Percentiles rank a stretch among this genome's conserved stretches.
phyloP scores from a whole-genome alignment of 2,113 vertebrate genomes.

The Rhabdomys dilectus region DNA sequence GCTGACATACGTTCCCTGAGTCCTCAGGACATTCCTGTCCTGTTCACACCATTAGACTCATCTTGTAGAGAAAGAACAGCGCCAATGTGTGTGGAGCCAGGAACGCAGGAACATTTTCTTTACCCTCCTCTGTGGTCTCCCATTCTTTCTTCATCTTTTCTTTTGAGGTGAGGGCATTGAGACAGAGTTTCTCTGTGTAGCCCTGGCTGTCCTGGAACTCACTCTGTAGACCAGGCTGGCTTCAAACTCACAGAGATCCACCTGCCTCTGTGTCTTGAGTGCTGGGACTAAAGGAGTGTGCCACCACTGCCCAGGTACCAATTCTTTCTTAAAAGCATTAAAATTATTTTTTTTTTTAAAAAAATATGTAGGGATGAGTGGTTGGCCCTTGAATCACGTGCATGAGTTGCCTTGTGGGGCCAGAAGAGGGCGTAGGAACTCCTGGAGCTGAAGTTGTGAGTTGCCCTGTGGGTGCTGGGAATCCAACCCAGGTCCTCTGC shows the following conservation, averaged over 20 bases:
- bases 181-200: not conserved
- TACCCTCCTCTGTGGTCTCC: not conserved
- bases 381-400: not conserved
- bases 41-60: not conserved
- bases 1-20: not conserved
- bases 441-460: not conserved
- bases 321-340: not conserved
- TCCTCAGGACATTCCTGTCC: not conserved
- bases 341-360: not conserved
- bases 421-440: not conserved
- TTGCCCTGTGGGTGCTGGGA: not conserved
- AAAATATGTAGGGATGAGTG: not conserved
- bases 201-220: not conserved
- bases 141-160: not conserved
- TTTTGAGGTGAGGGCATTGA: not conserved
- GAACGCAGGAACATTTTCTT: not conserved
- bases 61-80: slow-evolving; percentile 27
- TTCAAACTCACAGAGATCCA: not conserved
- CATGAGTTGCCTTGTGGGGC: not conserved
- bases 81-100: not conserved
- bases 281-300: not conserved
- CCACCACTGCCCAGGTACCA: not conserved
- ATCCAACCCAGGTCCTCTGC: not conserved
- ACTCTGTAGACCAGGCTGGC: not conserved
- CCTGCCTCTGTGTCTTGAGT: not conserved